Evolutionary conservation across 2,797 vertebrate genomes (phyloP), one percentile per base, ranked within the genome.

Genomic region (Arctocebus calabarensis): DNA sequence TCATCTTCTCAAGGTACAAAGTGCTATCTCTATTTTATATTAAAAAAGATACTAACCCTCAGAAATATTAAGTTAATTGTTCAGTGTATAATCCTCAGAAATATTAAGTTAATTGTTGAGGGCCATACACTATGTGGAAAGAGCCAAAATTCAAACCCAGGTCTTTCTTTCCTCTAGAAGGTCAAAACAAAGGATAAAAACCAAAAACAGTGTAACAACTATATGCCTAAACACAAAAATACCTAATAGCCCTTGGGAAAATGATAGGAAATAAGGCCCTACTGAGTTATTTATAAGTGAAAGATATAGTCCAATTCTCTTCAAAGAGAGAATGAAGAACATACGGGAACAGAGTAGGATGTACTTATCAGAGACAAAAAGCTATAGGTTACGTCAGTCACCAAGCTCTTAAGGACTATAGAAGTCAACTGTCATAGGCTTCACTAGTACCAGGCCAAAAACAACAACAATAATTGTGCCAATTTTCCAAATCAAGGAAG

Each of bases 401-500:
- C 45, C 37, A 95, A 88, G 45, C 27, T 71, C 40, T 95, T 61
- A 91, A 68, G 55, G 52, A 59, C 22, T 91, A 20, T 6, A 92
- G 37, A 91, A 94, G 20, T 90, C 71, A 96, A 84, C 5, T 45
- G 32, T 75, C 73, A 78, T 5, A 87, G 71, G 40, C 34, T 87
- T 96, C 34, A 88, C 20, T 87, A 89, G 37, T 66, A 82, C 29
- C 61, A 84, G 29, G 17, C 29, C 40, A 90, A 79, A 81, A 92
- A 84, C 71, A 90, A 78, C 52, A 79, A 66, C 16, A 84, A 66
- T 74, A 86, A 84, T 62, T 88, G 66, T 77, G 29, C 34, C n/a
- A 84, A 94, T 96, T 87, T 93, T 85, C 55, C 83, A 92, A 89
- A 89, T 88, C 87, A 84, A 8, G 19, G 40, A 95, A 90, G n/a